Conservation (phyloP, 2,113 vertebrate species). For the Heterotis niloticus region DNA sequence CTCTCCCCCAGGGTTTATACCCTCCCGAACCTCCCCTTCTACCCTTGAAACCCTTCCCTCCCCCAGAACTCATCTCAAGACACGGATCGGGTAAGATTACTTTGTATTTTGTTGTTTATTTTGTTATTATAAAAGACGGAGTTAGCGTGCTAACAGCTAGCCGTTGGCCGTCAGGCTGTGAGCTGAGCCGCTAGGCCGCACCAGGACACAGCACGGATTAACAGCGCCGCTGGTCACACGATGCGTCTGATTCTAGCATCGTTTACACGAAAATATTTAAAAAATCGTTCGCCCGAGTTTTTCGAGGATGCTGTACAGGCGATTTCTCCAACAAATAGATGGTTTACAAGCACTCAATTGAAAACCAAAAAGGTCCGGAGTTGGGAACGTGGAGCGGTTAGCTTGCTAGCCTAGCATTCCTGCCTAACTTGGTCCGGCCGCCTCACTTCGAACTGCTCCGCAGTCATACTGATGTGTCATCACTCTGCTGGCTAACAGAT, state of each 20-base stretch:
- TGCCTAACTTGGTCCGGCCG: neutral
- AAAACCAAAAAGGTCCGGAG: neutral
- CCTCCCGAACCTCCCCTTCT: slow-evolving; percentile 72
- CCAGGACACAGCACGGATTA: slow-evolving; percentile 41
- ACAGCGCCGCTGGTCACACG: slow-evolving; percentile 30
- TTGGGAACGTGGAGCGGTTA: slow-evolving; percentile 10
- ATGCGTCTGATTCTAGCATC: neutral
- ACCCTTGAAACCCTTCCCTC: slow-evolving; percentile 66
- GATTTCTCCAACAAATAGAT: too few relatives aligned
- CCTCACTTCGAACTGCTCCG: neutral
- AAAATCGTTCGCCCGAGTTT: too few relatives aligned
- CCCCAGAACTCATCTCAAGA: slow-evolving; percentile 55
- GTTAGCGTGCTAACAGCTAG: slow-evolving; percentile 36
- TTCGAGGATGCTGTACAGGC: neutral
- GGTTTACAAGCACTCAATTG: too few relatives aligned
- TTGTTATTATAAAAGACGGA: slow-evolving; percentile 45
- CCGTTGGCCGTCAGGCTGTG: slow-evolving; percentile 29
- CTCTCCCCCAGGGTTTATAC: slow-evolving; percentile 43
- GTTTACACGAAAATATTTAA: too few relatives aligned
- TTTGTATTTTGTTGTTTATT: slow-evolving; percentile 23
- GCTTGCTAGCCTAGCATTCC: neutral
- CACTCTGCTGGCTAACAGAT: too few relatives aligned
- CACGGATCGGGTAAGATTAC: slow-evolving; percentile 55
- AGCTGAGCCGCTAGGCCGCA: slow-evolving; percentile 50
- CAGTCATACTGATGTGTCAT: too few relatives aligned